These are phyloP conservation scores for Nomada hirtipes DNA, from an alignment of 2,888 invertebrate genomes.

Conservation along the genomic window DNA sequence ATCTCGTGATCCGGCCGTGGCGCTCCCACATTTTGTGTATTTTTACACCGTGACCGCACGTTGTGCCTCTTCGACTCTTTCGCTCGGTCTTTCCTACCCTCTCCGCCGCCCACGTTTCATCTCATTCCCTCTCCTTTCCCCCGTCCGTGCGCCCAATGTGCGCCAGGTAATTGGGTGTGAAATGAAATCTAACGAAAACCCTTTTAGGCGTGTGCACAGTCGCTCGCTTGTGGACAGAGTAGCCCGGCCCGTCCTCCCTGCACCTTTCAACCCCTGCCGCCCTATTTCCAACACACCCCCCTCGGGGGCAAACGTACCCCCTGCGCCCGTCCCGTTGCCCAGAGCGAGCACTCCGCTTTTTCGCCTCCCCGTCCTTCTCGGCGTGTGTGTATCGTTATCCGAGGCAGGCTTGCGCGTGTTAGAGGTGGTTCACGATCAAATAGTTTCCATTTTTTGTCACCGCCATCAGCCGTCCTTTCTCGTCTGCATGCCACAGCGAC, in stretches of 20 bases:
- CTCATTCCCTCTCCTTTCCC: constrained; percentile 4
- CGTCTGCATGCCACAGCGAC: constrained; percentile 68
- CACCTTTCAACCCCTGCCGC: constrained; percentile 33
- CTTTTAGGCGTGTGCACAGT: constrained; percentile 84
- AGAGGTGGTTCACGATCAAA: constrained; percentile 80
- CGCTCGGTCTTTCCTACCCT: constrained; percentile 16
- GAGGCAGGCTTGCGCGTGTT: constrained; percentile 34
- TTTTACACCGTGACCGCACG: constrained; percentile 63
- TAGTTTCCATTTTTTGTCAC: constrained; percentile 78
- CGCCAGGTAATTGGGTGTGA: constrained; percentile 83
- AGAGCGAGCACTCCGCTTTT: constrained; percentile 54
- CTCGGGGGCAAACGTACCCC: constrained; percentile 15
- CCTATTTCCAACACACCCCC: constrained; percentile 8
- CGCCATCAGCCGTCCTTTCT: constrained; percentile 70
- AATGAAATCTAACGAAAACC: constrained; percentile 84
- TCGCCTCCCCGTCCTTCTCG: constrained; percentile 50
- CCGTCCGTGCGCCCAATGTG: constrained; percentile 69
- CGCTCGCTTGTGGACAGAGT: constrained; percentile 74
- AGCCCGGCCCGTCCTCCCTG: constrained; percentile 67
- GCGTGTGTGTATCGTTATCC: constrained; percentile 59
- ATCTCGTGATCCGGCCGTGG: constrained; percentile 26
- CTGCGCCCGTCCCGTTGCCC: constrained; percentile 22
- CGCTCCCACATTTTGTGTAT: constrained; percentile 62
- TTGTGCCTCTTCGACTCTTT: constrained; percentile 34
- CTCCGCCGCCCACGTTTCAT: constrained; percentile 1